phyloP scores from a whole-genome alignment of 2,888 invertebrate species.

The Mesorhabditis sp. region DNA sequence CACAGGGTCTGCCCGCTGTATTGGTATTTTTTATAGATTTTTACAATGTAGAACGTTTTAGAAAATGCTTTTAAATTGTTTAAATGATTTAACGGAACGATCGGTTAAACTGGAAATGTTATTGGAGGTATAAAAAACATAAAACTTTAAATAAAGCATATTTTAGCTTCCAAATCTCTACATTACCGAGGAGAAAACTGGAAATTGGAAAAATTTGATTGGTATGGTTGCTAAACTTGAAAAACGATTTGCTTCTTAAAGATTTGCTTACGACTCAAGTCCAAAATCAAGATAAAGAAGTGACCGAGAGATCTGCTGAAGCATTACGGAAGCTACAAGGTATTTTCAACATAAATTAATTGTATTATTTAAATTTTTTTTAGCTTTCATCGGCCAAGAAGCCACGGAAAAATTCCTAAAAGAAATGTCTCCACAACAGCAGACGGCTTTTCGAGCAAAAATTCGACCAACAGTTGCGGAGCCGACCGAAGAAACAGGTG shows the following conservation, averaged over 20 bases:
- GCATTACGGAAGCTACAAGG: constrained; percentile 11
- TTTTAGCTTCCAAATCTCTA: constrained; percentile 59
- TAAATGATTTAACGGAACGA: constrained; percentile 13
- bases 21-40: constrained; percentile 23
- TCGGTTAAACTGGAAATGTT: constrained; percentile 48
- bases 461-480: no score
- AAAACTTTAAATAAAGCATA: no score
- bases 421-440: constrained; percentile 14
- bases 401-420: constrained; percentile 13
- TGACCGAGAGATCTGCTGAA: constrained; percentile 9
- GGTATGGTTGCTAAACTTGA: background rate
- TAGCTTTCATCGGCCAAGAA: constrained; percentile 19
- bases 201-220: background rate
- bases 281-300: background rate
- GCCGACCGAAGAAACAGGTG: no score
- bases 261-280: background rate
- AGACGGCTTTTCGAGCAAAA: background rate
- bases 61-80: constrained; percentile 45
- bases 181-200: constrained; percentile 58
- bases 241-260: background rate
- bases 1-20: no score
- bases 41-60: constrained; percentile 58
- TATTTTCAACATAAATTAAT: background rate
- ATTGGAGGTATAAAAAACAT: constrained; percentile 35
- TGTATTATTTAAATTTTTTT: background rate